A percentile compares a stretch with the other conserved stretches of the same genome.
phyloP scores from a whole-genome alignment of 2,113 vertebrate genomes.

The Xiphophorus hellerii region DNA sequence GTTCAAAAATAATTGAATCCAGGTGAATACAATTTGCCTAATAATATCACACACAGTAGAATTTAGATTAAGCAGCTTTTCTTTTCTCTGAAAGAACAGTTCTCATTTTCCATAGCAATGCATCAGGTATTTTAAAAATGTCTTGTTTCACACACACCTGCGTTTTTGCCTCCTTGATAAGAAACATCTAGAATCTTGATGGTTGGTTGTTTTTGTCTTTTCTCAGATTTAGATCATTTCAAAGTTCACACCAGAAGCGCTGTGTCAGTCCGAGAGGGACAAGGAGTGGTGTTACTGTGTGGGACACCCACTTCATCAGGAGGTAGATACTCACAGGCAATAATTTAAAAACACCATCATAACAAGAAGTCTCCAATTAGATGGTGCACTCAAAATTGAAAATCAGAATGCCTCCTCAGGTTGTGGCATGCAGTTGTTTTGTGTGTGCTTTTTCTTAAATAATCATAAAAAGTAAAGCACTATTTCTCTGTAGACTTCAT shows the following conservation, averaged over 20 bases:
- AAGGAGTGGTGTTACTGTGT: constrained; percentile 95
- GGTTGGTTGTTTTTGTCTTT: constrained; percentile 2
- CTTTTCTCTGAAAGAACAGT: constrained; percentile 20
- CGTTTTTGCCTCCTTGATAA: constrained; percentile 37
- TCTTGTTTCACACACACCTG: constrained; percentile 43
- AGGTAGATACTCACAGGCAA: constrained; percentile 78
- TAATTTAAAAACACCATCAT: too few species aligned
- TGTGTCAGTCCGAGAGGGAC: constrained; percentile 93
- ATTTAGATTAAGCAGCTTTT: constrained; percentile 1
- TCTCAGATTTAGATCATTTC: constrained; percentile 87
- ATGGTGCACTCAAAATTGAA: too few species aligned
- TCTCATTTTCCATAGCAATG: constrained; percentile 38
- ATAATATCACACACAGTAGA: not conserved
- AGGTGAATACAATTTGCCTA: not conserved
- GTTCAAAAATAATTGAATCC: not conserved
- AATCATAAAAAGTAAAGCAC: too few species aligned
- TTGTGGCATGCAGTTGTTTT: too few species aligned
- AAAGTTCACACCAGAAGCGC: constrained; percentile 87
- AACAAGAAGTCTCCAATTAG: too few species aligned
- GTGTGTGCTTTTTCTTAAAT: too few species aligned
- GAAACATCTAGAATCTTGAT: constrained; percentile 38
- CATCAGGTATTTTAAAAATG: constrained; percentile 40
- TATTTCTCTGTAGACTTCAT: too few species aligned
- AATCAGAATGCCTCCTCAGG: too few species aligned
- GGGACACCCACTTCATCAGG: constrained; percentile 87